Evolutionary conservation across 1,140 invertebrate genomes (phyloP).

Genomic region (Rhopalosiphum maidis): DNA sequence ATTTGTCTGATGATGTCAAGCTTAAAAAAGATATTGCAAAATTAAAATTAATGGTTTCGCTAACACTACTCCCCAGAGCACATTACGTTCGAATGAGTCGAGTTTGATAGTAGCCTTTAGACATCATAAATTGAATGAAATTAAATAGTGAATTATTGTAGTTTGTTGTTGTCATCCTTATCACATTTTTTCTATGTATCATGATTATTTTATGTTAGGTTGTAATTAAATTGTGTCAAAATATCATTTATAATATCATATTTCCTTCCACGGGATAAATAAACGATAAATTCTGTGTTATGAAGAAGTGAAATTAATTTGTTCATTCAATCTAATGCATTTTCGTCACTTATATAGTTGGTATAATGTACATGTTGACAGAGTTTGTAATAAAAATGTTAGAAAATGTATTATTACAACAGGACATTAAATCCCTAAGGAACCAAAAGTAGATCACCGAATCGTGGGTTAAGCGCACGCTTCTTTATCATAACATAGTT

Average conservation of each 20-base stretch:
- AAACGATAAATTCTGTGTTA: too few species aligned
- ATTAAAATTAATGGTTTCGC: conserved; percentile 27
- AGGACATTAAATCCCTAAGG: background rate
- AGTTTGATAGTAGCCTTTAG: conserved; percentile 41
- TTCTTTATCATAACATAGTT: background rate
- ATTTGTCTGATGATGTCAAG: background rate
- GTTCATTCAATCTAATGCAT: too few species aligned
- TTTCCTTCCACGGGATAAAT: too few species aligned
- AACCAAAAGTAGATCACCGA: background rate
- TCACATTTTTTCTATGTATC: too few species aligned
- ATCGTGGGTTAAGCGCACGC: background rate
- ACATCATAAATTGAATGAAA: background rate
- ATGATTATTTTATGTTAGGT: background rate
- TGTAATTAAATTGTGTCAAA: too few species aligned
- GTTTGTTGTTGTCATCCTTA: too few species aligned
- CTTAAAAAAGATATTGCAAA: conserved; percentile 2
- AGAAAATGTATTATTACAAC: background rate
- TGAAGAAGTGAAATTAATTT: too few species aligned
- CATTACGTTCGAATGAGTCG: conserved; percentile 24
- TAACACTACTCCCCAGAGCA: conserved; percentile 42
- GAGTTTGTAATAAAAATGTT: background rate
- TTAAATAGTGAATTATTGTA: background rate
- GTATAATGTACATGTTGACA: too few species aligned
- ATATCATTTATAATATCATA: too few species aligned
- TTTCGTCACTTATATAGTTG: too few species aligned